Evolutionary conservation across 2,888 invertebrate genomes (phyloP).

Genomic region (Heliconius erato): DNA sequence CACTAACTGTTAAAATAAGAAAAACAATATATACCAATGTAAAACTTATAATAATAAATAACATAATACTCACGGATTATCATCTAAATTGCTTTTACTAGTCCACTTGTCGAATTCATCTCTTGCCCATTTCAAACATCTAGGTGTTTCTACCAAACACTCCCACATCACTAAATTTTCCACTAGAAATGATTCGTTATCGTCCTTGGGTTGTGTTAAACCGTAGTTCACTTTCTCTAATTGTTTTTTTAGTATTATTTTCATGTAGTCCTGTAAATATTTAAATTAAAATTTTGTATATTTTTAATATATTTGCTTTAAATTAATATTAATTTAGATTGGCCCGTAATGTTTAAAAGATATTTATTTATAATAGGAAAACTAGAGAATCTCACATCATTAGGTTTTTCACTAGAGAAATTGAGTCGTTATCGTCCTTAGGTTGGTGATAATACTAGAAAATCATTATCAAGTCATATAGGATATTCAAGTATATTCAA

Average conservation of each 20-base stretch:
- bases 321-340: no score
- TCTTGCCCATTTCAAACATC: slow-evolving; percentile 84
- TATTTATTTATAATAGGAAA: no score
- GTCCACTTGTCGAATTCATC: slow-evolving; percentile 73
- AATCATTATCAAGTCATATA: no score
- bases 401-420: slow-evolving; percentile 83
- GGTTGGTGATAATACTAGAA: no score
- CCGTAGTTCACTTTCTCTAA: slow-evolving; percentile 84
- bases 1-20: no score
- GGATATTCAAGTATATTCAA: no score
- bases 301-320: no score
- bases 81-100: slow-evolving; percentile 60
- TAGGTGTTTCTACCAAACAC: slow-evolving; percentile 83
- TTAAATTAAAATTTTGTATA: not conserved
- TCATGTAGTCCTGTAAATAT: slow-evolving; percentile 78
- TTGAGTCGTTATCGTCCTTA: slow-evolving; percentile 83
- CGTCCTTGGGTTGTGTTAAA: slow-evolving; percentile 77
- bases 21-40: no score
- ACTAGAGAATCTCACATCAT: slow-evolving; percentile 86
- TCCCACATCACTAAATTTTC: slow-evolving; percentile 86
- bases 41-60: no score
- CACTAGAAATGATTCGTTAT: slow-evolving; percentile 85
- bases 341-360: no score
- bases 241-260: slow-evolving; percentile 71
- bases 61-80: slow-evolving; percentile 83